Percentiles rank a stretch among this genome's conserved stretches.
Conservation (phyloP, 2,888 invertebrate genomes). For the Hoplodrina blanda region DNA sequence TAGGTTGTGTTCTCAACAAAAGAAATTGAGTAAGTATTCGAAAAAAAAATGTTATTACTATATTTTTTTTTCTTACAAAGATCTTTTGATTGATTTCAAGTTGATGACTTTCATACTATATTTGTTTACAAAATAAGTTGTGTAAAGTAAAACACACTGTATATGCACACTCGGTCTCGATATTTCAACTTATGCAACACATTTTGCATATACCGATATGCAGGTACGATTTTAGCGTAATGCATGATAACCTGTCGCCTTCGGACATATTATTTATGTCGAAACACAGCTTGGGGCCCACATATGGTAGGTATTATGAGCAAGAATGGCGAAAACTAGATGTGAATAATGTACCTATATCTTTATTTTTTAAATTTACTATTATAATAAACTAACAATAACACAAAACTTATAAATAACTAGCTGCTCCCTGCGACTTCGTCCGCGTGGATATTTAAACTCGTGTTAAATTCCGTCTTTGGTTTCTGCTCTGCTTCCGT, state of each 20-base stretch:
- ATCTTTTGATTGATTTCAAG: too few relatives aligned
- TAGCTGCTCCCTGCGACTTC: too few relatives aligned
- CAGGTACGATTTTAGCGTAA: constrained; percentile 53
- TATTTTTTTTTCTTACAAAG: too few relatives aligned
- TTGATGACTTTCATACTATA: not conserved
- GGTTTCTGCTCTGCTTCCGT: too few relatives aligned
- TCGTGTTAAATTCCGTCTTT: too few relatives aligned
- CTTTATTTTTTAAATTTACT: too few relatives aligned
- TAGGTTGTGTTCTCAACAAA: too few relatives aligned
- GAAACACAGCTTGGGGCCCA: constrained; percentile 47
- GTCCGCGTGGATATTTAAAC: too few relatives aligned
- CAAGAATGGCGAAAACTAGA: constrained; percentile 25
- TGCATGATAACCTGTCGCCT: constrained; percentile 56
- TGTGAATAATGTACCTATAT: not conserved
- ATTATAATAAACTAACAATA: too few relatives aligned
- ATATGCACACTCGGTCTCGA: constrained; percentile 25
- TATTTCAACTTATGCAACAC: constrained; percentile 54
- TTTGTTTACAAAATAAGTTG: not conserved
- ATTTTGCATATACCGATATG: constrained; percentile 49
- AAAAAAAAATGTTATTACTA: too few relatives aligned
- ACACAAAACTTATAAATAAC: too few relatives aligned
- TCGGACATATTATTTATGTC: constrained; percentile 42
- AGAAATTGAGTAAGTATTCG: too few relatives aligned
- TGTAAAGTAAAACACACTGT: not conserved
- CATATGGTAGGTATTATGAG: constrained; percentile 23